These are phyloP conservation scores for Python bivittatus DNA, from an alignment of 2,113 vertebrate genomes.

Conservation along the genomic window DNA sequence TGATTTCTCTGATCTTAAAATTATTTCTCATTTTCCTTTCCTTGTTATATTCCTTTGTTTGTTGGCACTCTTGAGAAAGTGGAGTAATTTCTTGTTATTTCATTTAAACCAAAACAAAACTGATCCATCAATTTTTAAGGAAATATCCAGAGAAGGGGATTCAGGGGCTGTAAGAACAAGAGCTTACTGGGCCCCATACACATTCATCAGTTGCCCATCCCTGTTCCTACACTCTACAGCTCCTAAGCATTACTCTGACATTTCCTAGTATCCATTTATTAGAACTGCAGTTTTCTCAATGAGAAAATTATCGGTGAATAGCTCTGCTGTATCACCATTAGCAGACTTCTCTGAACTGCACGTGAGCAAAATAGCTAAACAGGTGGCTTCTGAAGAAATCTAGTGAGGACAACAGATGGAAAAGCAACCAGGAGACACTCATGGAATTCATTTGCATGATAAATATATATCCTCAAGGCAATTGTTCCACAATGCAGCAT, in stretches of 20 bases:
- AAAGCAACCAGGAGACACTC: background rate
- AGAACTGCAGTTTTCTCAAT: background rate
- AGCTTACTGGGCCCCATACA: background rate
- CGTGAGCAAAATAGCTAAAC: accelerated
- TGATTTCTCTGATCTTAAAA: background rate
- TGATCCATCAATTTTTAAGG: background rate
- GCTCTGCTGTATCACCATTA: background rate
- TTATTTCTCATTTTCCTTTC: background rate
- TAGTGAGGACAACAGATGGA: background rate
- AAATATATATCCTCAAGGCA: background rate
- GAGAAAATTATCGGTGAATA: background rate
- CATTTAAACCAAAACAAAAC: background rate
- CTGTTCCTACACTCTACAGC: background rate
- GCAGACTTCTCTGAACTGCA: accelerated
- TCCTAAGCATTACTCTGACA: background rate
- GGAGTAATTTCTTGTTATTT: background rate
- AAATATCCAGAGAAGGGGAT: background rate
- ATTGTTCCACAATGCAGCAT: accelerated
- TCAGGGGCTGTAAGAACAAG: background rate
- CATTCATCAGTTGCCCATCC: background rate
- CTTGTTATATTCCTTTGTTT: background rate
- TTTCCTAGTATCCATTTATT: background rate
- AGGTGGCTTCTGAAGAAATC: conserved; percentile 11
- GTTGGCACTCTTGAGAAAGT: background rate
- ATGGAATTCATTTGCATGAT: background rate